Conservation (phyloP, 1,140 invertebrate genomes). For the Panulirus ornatus region DNA sequence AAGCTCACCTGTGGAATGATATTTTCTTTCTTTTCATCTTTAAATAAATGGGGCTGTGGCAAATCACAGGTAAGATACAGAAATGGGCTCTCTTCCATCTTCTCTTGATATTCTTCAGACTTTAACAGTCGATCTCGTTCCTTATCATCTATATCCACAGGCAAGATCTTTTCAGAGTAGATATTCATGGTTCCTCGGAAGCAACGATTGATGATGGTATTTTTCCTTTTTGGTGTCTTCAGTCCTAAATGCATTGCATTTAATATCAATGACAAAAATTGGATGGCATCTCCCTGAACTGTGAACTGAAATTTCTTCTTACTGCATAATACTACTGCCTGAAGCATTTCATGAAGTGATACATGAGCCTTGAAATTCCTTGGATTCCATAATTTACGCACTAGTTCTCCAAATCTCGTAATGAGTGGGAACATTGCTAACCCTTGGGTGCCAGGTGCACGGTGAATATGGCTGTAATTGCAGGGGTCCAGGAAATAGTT, state of each 20-base stretch:
- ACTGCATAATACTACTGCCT: conserved; percentile 97
- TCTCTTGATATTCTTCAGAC: conserved; percentile 90
- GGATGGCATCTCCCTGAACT: conserved; percentile 98
- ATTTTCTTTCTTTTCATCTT: conserved; percentile 91
- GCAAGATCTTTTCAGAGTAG: conserved; percentile 83
- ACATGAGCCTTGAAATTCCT: conserved; percentile 99
- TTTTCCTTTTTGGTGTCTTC: conserved; percentile 82
- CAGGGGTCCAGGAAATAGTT: conserved; percentile 97
- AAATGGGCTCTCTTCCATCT: conserved; percentile 93
- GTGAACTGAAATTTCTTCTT: conserved; percentile 99
- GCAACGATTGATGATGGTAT: conserved; percentile 73
- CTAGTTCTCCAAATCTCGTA: conserved; percentile 96
- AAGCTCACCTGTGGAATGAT: conserved; percentile 85
- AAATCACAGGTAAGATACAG: conserved; percentile 97
- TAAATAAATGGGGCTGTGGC: conserved; percentile 96
- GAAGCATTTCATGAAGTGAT: conserved; percentile 99
- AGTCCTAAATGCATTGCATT: conserved; percentile 88
- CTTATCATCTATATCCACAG: conserved; percentile 93
- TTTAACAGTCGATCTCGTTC: conserved; percentile 89
- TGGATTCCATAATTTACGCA: conserved; percentile 99
- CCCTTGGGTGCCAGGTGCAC: conserved; percentile 90
- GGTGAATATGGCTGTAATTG: conserved; percentile 92
- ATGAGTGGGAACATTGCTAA: conserved; percentile 73
- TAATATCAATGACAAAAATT: conserved; percentile 87
- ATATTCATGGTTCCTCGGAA: conserved; percentile 73